phyloP scores from a whole-genome alignment of 2,113 vertebrate species.

The Gambusia affinis region DNA sequence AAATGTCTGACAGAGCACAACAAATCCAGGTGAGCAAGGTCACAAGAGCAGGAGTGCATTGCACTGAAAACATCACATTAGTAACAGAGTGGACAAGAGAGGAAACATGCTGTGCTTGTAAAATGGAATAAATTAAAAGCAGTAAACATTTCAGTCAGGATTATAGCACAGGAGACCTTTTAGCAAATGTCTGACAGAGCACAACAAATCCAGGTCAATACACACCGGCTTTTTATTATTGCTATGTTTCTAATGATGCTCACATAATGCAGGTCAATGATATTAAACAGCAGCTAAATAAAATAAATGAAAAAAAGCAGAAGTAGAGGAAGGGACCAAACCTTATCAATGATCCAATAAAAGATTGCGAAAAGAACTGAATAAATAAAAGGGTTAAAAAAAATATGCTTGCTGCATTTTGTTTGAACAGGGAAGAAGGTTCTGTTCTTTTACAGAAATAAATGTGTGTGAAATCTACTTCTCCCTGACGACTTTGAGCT shows the following conservation, averaged over 20 bases:
- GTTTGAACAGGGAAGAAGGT: too few relatives aligned
- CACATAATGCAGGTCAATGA: not conserved
- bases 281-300: too few relatives aligned
- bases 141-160: not conserved
- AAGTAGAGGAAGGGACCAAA: too few relatives aligned
- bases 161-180: not conserved
- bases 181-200: not conserved
- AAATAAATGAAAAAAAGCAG: too few relatives aligned
- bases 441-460: too few relatives aligned
- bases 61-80: constrained; percentile 16
- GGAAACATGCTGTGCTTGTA: constrained; percentile 22
- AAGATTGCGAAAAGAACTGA: too few relatives aligned
- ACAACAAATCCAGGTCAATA: not conserved
- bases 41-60: constrained; percentile 42
- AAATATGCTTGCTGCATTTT: too few relatives aligned
- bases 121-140: not conserved
- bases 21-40: constrained; percentile 60
- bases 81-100: constrained; percentile 11
- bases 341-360: too few relatives aligned
- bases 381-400: too few relatives aligned
- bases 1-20: too few relatives aligned
- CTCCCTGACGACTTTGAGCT: too few relatives aligned
- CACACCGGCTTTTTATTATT: not conserved
- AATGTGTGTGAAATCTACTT: too few relatives aligned
- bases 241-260: not conserved